Evolutionary conservation across 2,113 vertebrate species (phyloP).

Genomic region (Echinops telfairi): DNA sequence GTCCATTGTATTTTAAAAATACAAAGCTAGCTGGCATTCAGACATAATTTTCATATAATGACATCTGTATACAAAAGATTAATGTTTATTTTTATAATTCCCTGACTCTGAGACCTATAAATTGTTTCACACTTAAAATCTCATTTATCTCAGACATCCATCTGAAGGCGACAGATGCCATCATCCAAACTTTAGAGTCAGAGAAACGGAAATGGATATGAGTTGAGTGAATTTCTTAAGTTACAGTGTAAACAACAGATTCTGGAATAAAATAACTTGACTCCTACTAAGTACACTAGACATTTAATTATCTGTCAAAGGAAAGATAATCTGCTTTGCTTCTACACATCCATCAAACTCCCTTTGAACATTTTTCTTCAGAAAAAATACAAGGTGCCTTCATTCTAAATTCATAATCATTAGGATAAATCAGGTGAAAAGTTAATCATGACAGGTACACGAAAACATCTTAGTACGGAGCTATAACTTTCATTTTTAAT

Average conservation of each 20-base stretch:
- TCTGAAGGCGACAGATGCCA: background rate
- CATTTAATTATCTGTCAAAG: background rate
- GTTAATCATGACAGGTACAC: background rate
- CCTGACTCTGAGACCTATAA: background rate
- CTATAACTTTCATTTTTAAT: background rate
- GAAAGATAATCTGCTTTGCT: no score
- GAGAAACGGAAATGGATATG: background rate
- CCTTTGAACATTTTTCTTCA: background rate
- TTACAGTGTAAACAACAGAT: background rate
- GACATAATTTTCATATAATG: background rate
- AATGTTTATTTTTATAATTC: background rate
- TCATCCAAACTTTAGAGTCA: background rate
- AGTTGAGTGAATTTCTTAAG: background rate
- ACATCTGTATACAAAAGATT: background rate
- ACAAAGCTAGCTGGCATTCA: background rate
- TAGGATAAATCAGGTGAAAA: background rate
- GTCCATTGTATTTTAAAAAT: background rate
- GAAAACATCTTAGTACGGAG: background rate
- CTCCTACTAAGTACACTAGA: background rate
- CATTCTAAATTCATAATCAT: background rate
- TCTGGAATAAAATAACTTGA: background rate
- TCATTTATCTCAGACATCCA: background rate
- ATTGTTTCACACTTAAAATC: background rate
- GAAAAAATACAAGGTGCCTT: fast-evolving
- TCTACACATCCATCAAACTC: background rate